Base-by-base conservation (phyloP, 2,888 invertebrate species). In the Mythimna loreyi region DNA sequence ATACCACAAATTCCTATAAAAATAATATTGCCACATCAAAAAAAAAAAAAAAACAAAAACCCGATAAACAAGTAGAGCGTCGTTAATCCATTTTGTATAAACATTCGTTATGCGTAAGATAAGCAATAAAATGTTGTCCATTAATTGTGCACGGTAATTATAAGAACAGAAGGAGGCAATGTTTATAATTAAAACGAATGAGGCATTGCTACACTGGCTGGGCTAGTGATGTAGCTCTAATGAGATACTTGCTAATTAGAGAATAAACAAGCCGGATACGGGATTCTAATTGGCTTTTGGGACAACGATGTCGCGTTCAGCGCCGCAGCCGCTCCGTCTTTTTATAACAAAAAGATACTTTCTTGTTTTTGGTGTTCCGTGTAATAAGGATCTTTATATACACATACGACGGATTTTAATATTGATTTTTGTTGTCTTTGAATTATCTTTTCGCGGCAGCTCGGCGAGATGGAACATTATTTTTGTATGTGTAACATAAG, bases 121-220 rank as follows among this genome's bases (percentile, higher is more conserved):
- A 91, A 91, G 91, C 90, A 92, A 91, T 92, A 90, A 92, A 92
- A 92, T 89, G 89, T 88, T 89, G 90, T 90, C 90, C 90, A 90
- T 92, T 92, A 92, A 92, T 91, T 92, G 92, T 90, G 88, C 88
- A 87, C 89, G 88, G 93, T 93, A 93, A 94, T 94, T 93, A 94
- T 90, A 90, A 90, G 90, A 91, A 90, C 89, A 91, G 89, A 90
- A 90, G 89, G 89, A 89, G 90, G 89, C 90, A 89, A 86, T 92
- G 92, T 94, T 94, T 93, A 93, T 94, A 95, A 95, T 95, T 95
- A 95, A 93, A 94, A 92, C 93, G 93, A 95, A 95, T 94, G 94
- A 93, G 91, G 92, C 94, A 93, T 92, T 77, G 82, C 82, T 77
- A 84, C 84, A 90, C 88, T 88, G 90, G 89, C 86, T 89, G 87